phyloP scores from a whole-genome alignment of 2,888 invertebrate genomes.

The Acrobasis consociella region DNA sequence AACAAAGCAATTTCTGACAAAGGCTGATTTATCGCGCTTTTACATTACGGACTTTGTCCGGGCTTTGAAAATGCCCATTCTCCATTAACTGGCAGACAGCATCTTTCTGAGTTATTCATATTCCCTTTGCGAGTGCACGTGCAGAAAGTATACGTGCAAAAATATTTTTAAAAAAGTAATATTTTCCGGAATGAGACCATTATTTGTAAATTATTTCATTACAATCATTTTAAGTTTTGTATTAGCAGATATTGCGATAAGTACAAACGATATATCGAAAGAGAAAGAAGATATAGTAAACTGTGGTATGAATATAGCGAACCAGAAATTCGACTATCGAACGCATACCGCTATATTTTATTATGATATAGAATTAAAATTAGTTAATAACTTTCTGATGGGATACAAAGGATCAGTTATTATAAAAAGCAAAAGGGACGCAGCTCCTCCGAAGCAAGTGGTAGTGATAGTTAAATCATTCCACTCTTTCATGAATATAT shows the following conservation, averaged over 20 bases:
- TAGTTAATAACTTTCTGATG: constrained; percentile 49
- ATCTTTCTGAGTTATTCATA: too few species aligned
- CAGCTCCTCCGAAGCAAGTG: constrained; percentile 49
- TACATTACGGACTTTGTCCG: constrained; percentile 18
- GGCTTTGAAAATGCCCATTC: constrained; percentile 2
- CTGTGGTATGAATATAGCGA: constrained; percentile 53
- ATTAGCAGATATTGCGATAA: constrained; percentile 29
- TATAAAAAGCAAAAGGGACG: constrained; percentile 49
- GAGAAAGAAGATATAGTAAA: constrained; percentile 40
- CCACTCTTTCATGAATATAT: constrained; percentile 50
- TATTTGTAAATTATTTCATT: not conserved
- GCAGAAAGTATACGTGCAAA: too few species aligned
- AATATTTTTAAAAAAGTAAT: too few species aligned
- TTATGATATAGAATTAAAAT: constrained; percentile 48
- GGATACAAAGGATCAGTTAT: constrained; percentile 54
- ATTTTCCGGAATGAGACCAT: not conserved
- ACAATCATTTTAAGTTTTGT: constrained; percentile 1
- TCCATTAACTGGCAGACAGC: constrained; percentile 12
- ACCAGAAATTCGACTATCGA: constrained; percentile 53
- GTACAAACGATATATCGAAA: constrained; percentile 24
- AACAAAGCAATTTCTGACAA: constrained; percentile 36
- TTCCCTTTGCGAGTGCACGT: too few species aligned
- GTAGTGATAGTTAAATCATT: constrained; percentile 55
- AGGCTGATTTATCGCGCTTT: constrained; percentile 47
- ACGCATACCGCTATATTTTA: constrained; percentile 47